These are phyloP conservation scores for Hafferia zeledoni DNA, from an alignment of 2,797 vertebrate species.

Conservation along the genomic window DNA sequence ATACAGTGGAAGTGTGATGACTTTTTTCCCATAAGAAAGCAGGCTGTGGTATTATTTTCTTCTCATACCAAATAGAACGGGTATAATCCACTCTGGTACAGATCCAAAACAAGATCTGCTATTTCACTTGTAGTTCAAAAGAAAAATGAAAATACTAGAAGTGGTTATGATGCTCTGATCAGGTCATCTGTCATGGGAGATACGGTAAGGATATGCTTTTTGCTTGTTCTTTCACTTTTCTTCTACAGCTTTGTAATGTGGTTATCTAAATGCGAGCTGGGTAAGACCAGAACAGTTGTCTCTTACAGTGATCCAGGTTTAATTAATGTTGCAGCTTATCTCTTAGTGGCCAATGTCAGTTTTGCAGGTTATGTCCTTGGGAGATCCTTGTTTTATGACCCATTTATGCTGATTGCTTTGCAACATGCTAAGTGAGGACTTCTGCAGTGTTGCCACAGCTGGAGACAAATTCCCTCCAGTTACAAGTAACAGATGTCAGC, in stretches of 20 bases:
- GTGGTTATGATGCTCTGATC: not conserved
- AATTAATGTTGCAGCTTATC: not conserved
- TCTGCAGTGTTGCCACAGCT: not conserved
- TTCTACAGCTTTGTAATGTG: not conserved
- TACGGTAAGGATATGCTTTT: not conserved
- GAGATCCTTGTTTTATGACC: not conserved
- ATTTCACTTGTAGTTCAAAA: not conserved
- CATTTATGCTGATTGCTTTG: not conserved
- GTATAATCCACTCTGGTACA: not conserved
- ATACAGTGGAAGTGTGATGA: not conserved
- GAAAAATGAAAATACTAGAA: not conserved
- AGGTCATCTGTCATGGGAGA: not conserved
- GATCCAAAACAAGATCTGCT: not conserved
- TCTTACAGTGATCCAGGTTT: not conserved
- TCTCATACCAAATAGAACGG: not conserved
- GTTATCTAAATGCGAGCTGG: not conserved
- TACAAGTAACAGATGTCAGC: not conserved
- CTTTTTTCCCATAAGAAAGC: not conserved
- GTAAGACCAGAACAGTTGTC: not conserved
- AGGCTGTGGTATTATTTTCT: not conserved
- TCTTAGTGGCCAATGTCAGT: not conserved
- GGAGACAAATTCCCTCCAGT: not conserved
- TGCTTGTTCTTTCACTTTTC: not conserved
- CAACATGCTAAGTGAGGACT: not conserved
- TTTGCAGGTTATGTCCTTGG: not conserved